Evolutionary conservation across 1,140 invertebrate species (phyloP), one percentile per base, ranked within the genome.

Genomic region (Ectropis grisescens): DNA sequence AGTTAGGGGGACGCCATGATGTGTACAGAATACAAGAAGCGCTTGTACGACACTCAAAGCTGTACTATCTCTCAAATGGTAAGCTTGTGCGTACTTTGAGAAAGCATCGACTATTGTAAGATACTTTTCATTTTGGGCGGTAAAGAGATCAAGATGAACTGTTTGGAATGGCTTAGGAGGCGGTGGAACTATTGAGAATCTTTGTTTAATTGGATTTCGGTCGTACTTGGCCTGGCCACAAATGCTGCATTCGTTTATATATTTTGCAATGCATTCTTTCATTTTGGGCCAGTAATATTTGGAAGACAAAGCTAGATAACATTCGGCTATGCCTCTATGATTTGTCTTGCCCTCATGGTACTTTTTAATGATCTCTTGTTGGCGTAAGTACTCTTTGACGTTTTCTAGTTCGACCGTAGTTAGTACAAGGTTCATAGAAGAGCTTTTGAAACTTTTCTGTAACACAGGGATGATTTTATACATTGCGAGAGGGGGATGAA

Each of bases 261-360:
- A 43, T 24, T 37, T 43, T 1, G 31, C n/a, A 7, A 43, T 26
- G 1, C 33, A 25, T 9, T 44, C 41, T 22, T n/a, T 43, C 34
- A 47, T 41, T 19, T 47, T 47, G 2, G 39, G 45, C 45, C 45
- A 47, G 12, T 22, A 48, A n/a, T 43, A 43, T 3, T 13, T 28
- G 0, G n/a, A n/a, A 7, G 39, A 33, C 16, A 48, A 14, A 3
- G 40, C 29, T 16, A 39, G 13, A 13, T 32, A 37, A 15, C 23
- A 36, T 37, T 43, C 40, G 13, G 27, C 36, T 8, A 39, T 48
- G 13, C 46, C 40, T 2, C 46, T 32, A 12, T 48, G 46, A 13
- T 48, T 48, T 0, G 39, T 48, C 33, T 48, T 48, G 25, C 46
- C 46, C 2, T 48, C 35, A 19, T 48, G 46, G 10, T 48, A 48